Conservation (phyloP, 2,888 invertebrate genomes). For the Ectropis crepuscularia region DNA sequence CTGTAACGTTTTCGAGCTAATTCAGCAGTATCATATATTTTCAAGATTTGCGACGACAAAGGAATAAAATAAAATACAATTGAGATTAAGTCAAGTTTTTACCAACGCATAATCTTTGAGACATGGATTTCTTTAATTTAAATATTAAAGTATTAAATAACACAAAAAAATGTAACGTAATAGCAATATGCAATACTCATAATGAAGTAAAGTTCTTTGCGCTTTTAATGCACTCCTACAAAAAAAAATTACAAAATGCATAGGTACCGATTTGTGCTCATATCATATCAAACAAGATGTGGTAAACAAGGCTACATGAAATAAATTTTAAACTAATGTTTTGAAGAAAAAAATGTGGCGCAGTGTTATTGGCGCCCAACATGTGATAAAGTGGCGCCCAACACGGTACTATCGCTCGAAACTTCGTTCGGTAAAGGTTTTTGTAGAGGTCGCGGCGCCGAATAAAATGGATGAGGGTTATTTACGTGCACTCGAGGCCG, state of each 20-base stretch:
- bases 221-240: neutral
- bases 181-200: too few species aligned
- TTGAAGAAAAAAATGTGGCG: slow-evolving; percentile 5
- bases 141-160: too few species aligned
- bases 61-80: too few species aligned
- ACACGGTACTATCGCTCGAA: slow-evolving; percentile 48
- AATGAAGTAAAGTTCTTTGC: too few species aligned
- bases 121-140: too few species aligned
- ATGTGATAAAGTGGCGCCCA: slow-evolving; percentile 53
- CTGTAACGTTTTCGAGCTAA: too few species aligned
- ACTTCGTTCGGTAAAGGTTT: slow-evolving; percentile 56
- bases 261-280: neutral
- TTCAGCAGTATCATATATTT: too few species aligned
- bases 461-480: slow-evolving; percentile 68
- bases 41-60: too few species aligned
- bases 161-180: too few species aligned
- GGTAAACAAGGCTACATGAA: neutral
- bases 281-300: too few species aligned
- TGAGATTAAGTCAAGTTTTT: too few species aligned
- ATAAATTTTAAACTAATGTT: neutral
- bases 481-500: slow-evolving; percentile 67
- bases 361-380: slow-evolving; percentile 39
- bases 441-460: slow-evolving; percentile 55
- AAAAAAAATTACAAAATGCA: neutral
- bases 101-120: too few species aligned